Conservation (phyloP, 2,113 vertebrate species). For the Tupaia tana region DNA sequence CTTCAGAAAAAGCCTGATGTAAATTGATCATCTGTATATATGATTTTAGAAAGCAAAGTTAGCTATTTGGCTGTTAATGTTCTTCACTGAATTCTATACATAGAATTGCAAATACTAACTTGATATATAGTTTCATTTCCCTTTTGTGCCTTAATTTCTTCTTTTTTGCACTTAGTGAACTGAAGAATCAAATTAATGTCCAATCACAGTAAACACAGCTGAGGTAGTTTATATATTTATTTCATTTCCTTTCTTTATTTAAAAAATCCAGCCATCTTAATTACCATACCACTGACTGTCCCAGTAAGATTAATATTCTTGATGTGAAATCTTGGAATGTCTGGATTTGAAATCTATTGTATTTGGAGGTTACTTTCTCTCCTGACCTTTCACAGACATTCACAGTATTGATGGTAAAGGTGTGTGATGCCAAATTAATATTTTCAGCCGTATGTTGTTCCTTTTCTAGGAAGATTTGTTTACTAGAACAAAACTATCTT, state of each 20-base stretch:
- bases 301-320: background rate
- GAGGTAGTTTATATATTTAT: background rate
- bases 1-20: background rate
- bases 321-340: background rate
- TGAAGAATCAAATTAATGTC: slow-evolving; percentile 21
- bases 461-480: background rate
- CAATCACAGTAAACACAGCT: background rate
- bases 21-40: background rate
- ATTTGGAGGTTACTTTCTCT: slow-evolving; percentile 14
- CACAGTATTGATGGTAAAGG: background rate
- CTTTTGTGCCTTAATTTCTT: background rate
- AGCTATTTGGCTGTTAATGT: slow-evolving; percentile 33
- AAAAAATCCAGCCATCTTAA: background rate
- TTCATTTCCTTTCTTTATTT: background rate
- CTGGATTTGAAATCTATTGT: background rate
- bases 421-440: background rate
- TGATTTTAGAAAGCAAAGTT: slow-evolving; percentile 27
- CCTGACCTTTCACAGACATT: background rate
- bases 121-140: background rate
- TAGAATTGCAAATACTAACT: background rate
- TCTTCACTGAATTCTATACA: background rate
- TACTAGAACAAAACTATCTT: slow-evolving; percentile 32
- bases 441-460: background rate
- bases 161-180: background rate
- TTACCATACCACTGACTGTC: no score